Evolutionary conservation across 2,797 vertebrate genomes (phyloP).

Genomic region (Argyrosomus regius): DNA sequence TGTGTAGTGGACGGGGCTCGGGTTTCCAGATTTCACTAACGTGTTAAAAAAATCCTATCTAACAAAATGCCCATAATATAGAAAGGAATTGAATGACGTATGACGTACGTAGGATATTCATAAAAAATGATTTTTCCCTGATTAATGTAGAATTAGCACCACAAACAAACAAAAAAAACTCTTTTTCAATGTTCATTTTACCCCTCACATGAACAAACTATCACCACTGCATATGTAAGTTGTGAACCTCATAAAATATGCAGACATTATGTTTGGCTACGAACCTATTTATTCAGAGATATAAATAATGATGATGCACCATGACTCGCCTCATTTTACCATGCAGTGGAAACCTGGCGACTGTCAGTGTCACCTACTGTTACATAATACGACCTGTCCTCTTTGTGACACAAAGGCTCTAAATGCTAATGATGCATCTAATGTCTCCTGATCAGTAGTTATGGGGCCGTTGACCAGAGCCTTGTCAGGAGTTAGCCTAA

Average conservation of each 20-base stretch:
- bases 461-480: constrained; percentile 49
- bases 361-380: constrained; percentile 56
- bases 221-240: neutral
- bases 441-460: constrained; percentile 70
- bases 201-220: neutral
- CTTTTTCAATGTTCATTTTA: neutral
- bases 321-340: constrained; percentile 12
- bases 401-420: constrained; percentile 44
- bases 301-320: constrained; percentile 15
- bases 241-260: neutral
- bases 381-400: constrained; percentile 53
- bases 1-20: neutral
- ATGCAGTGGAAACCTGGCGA: constrained; percentile 51
- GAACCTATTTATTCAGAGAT: neutral
- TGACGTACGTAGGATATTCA: neutral
- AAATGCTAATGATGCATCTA: constrained; percentile 66
- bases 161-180: neutral
- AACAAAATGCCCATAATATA: neutral
- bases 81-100: neutral
- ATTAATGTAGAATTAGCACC: neutral
- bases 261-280: neutral
- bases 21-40: constrained; percentile 17
- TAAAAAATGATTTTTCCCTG: neutral
- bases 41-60: constrained; percentile 1
- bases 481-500: constrained; percentile 53